Base-by-base conservation (phyloP, 2,888 invertebrate species). In the Drosophila villosipedis region DNA sequence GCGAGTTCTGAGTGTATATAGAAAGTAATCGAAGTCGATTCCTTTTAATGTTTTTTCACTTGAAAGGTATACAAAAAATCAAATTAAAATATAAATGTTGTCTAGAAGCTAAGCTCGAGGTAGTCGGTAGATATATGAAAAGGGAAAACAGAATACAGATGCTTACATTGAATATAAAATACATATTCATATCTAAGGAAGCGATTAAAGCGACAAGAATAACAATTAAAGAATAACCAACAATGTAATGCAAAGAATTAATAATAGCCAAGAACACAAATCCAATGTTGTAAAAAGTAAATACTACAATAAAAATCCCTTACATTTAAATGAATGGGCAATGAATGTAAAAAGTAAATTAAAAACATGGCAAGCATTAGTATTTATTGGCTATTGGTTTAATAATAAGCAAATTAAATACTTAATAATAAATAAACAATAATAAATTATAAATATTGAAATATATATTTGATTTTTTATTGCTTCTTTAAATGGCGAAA, bases 401-500 rank as follows among this genome's bases (percentile, higher is more conserved):
- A 76, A 74, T 53, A 65, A 54, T 79, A 84, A 82, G 80, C 70
- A 65, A 68, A 67, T 60, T 63, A 63, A 62, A 67, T 64, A 76
- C 65, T n/a, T n/a, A n/a, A 77, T 59, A 80, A 84, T 78, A 70
- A 78, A 87, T 89, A 83, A 89, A 89, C 89, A 73, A 84, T 73
- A 89, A 89, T 83, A 89, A 79, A 87, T 78, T 78, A 78, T 76
- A 70, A 81, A 76, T 68, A 65, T 73, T 62, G 58, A 75, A 53
- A 55, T 50, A 49, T 25, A 35, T 16, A 10, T 19, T 37, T 37
- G 22, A 25, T 25, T 25, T 10, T 35, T 16, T 35, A 19, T 14
- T 19, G 22, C 14, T 22, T 33, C 4, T 30, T 30, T 31, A 1
- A 12, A 12, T 50, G 10, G 5, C 14, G 7, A 47, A 16, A 22